Base-by-base conservation (phyloP, 2,113 vertebrate species). In the Callopanchax toddi region DNA sequence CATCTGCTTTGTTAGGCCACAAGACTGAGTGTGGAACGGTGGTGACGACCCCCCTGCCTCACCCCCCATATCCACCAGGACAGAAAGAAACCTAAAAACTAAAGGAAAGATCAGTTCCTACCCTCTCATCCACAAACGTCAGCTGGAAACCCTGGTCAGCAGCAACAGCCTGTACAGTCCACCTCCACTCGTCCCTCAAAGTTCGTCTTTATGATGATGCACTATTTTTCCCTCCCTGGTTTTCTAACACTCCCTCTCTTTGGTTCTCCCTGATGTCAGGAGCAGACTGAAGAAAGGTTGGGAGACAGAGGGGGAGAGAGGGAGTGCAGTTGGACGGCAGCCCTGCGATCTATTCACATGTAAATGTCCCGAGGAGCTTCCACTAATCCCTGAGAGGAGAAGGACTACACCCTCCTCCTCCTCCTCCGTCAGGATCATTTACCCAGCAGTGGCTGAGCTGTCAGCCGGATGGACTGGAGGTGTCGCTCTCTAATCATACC, bases 301-400 rank as follows among this genome's bases (percentile, higher is more conserved):
- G 49, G 66, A 56, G 51, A 68, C 34, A 60, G 44, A 60, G 55
- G 42, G 52, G 48, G 74, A 67, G 34, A 40, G 70, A 11, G 72
- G 64, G 83, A 63, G 49, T 40, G 49, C 29, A 22, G 29, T 49
- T 61, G 59, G 45, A 81, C 86, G 75, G 84, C 84, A 89, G 87
- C 79, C 82, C 81, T 46, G 13, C 68, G 83, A 81, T 75, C 89
- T 87, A 91, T 93, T 93, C 87, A 92, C 84, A 93, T 93, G 92
- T 86, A 92, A 90, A 93, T 92, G 32, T 69, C 0, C 76, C 72
- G 84, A 90, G 90, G 37, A 89, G 90, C 90, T 91, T 86, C 77
- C 83, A 87, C 87, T 90, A 90, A 92, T 90, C 90, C 88, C 71
- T 64, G 69, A 73, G 82, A 85, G 73, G 72, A 71, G 67, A 26